Conservation (phyloP, 1,140 invertebrate species). For the Myzus persicae region DNA sequence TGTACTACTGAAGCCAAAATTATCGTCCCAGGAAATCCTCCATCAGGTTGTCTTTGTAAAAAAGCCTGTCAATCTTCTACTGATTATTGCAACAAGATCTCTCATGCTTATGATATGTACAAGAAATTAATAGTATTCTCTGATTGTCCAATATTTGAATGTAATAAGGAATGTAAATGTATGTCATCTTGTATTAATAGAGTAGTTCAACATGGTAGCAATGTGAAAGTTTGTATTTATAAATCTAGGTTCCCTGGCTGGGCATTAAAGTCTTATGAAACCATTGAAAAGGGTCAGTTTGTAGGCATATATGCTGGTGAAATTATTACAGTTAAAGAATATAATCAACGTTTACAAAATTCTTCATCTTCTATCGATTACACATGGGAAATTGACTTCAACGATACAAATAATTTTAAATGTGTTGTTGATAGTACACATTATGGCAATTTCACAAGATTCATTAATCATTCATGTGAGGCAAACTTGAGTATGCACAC, state of each 20-base stretch:
- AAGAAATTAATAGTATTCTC: conserved; percentile 73
- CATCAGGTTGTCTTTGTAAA: conserved; percentile 84
- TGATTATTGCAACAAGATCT: conserved; percentile 49
- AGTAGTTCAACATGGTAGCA: conserved; percentile 85
- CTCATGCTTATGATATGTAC: conserved; percentile 65
- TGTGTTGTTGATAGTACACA: conserved; percentile 88
- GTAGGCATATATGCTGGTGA: conserved; percentile 93
- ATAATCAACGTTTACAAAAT: conserved; percentile 77
- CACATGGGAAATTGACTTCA: conserved; percentile 71
- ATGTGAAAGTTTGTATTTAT: conserved; percentile 82
- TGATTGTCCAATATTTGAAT: conserved; percentile 91
- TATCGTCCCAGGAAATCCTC: conserved; percentile 77
- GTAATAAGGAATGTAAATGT: conserved; percentile 87
- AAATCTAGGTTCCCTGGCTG: conserved; percentile 87
- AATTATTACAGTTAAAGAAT: conserved; percentile 89
- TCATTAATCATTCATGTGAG: conserved; percentile 96
- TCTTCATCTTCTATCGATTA: not conserved
- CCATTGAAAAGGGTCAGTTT: conserved; percentile 82
- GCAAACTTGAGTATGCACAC: conserved; percentile 91
- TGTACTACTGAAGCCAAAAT: conserved; percentile 77
- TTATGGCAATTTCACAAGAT: conserved; percentile 88
- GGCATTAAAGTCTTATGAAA: conserved; percentile 84
- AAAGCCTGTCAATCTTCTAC: conserved; percentile 65
- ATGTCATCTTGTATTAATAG: conserved; percentile 78
- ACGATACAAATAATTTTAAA: conserved; percentile 85